These are phyloP conservation scores for Dioctria linearis DNA, from an alignment of 2,888 invertebrate genomes.

Conservation along the genomic window DNA sequence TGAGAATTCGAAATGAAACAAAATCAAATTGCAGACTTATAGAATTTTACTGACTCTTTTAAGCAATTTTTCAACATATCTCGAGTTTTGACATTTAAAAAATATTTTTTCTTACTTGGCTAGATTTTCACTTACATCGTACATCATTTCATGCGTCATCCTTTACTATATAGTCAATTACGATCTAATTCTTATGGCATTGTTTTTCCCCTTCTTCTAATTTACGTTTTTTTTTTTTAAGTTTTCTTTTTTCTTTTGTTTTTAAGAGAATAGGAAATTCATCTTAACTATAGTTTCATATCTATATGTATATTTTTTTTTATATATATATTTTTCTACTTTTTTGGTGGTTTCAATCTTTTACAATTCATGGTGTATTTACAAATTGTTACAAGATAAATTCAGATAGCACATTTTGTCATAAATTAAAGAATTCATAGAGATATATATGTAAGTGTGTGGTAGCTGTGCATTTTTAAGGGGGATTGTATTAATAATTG, in stretches of 20 bases:
- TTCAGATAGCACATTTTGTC: slow-evolving; percentile 30
- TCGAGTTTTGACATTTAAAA: slow-evolving; percentile 49
- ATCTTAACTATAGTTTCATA: background rate
- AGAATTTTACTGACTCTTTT: slow-evolving; percentile 43
- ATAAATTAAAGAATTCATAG: slow-evolving; percentile 8
- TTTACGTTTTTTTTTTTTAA: too few relatives aligned
- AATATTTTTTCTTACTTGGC: slow-evolving; percentile 45
- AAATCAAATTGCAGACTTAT: slow-evolving; percentile 40
- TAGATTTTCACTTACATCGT: slow-evolving; percentile 33
- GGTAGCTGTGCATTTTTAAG: slow-evolving; percentile 31
- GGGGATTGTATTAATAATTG: too few relatives aligned
- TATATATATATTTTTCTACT: slow-evolving; percentile 17
- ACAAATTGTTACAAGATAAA: slow-evolving; percentile 40
- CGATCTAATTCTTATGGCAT: slow-evolving; percentile 47
- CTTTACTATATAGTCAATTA: slow-evolving; percentile 33
- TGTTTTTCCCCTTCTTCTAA: background rate
- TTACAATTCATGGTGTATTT: slow-evolving; percentile 40
- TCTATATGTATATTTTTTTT: background rate
- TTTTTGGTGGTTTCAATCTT: slow-evolving; percentile 46
- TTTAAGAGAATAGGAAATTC: slow-evolving; percentile 45
- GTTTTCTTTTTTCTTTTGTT: background rate
- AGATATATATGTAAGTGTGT: background rate
- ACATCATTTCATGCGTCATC: slow-evolving; percentile 35
- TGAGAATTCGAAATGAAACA: background rate
- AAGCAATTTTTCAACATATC: slow-evolving; percentile 49